A percentile compares a stretch with the other conserved stretches of the same genome.
These are phyloP conservation scores for Drosophila navojoa DNA, from an alignment of 1,140 invertebrate species.

Conservation along the genomic window DNA sequence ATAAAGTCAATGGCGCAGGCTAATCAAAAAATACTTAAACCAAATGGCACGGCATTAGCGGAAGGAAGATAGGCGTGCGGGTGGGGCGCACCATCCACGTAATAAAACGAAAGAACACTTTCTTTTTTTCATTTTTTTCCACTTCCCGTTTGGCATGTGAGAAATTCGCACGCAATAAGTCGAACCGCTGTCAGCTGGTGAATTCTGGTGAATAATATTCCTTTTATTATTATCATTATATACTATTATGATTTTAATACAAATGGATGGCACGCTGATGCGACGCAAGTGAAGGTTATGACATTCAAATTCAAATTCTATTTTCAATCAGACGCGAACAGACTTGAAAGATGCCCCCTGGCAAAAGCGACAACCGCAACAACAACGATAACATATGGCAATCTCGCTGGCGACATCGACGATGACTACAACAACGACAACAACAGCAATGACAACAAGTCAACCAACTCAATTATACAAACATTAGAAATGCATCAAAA, in stretches of 20 bases:
- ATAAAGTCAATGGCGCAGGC: constrained; percentile 36
- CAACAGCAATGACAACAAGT: constrained; percentile 8
- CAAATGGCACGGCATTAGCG: constrained; percentile 55
- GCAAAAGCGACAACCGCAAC: constrained; percentile 1
- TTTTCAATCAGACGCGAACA: constrained; percentile 70
- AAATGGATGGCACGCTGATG: constrained; percentile 42
- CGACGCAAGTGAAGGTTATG: constrained; percentile 68
- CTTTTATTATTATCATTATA: constrained; percentile 41
- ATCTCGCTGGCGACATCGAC: constrained; percentile 67
- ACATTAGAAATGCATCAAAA: constrained; percentile 79
- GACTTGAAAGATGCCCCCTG: constrained; percentile 54
- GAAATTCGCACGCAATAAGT: constrained; percentile 30
- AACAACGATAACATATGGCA: constrained; percentile 48
- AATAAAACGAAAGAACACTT: constrained; percentile 25
- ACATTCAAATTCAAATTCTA: constrained; percentile 75
- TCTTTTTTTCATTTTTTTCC: constrained; percentile 21
- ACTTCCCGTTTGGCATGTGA: constrained; percentile 39
- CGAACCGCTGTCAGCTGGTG: neutral
- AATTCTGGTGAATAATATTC: constrained; percentile 19
- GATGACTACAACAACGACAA: constrained; percentile 19
- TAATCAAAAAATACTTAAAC: constrained; percentile 76
- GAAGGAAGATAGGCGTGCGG: too few relatives aligned
- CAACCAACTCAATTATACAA: constrained; percentile 77
- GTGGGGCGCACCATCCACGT: constrained; percentile 3
- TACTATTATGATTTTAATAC: constrained; percentile 33